Percentiles rank a stretch among this genome's conserved stretches.
phyloP scores from a whole-genome alignment of 2,797 vertebrate species.

The Gallinago nigripennis region DNA sequence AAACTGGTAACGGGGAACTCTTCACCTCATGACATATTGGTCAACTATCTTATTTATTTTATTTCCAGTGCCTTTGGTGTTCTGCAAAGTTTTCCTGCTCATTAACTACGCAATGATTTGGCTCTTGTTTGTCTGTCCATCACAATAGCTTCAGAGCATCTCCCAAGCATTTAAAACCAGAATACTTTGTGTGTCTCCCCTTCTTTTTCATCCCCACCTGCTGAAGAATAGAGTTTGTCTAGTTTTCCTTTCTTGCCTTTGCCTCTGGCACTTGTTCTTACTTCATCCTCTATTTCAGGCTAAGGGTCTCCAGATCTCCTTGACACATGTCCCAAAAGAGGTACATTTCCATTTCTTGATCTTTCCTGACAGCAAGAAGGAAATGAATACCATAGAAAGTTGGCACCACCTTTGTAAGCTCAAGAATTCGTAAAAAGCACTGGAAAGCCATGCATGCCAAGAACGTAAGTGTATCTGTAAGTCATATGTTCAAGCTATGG shows the following conservation, averaged over 20 bases:
- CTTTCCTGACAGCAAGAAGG: slow-evolving; percentile 9
- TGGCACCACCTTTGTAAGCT: neutral
- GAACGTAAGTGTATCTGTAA: neutral
- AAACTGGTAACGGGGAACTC: neutral
- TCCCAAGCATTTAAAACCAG: neutral
- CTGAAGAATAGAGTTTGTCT: neutral
- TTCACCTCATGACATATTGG: neutral
- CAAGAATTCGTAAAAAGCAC: neutral
- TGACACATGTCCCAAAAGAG: neutral
- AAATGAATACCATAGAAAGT: neutral
- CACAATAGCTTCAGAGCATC: neutral
- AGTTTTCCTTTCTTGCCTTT: slow-evolving; percentile 11
- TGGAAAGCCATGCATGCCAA: neutral
- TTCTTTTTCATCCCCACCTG: neutral
- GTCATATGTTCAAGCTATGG: neutral
- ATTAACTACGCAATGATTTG: neutral
- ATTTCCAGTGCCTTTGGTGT: neutral
- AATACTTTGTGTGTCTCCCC: neutral
- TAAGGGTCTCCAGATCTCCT: slow-evolving; percentile 17
- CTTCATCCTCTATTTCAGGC: slow-evolving; percentile 4
- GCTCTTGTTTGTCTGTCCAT: neutral
- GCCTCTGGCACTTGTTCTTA: slow-evolving; percentile 21
- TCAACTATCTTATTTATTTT: neutral
- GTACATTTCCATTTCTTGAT: slow-evolving; percentile 2
- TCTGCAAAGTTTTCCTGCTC: neutral